Conservation (phyloP, 2,797 vertebrate species). For the Sternotherus odoratus region DNA sequence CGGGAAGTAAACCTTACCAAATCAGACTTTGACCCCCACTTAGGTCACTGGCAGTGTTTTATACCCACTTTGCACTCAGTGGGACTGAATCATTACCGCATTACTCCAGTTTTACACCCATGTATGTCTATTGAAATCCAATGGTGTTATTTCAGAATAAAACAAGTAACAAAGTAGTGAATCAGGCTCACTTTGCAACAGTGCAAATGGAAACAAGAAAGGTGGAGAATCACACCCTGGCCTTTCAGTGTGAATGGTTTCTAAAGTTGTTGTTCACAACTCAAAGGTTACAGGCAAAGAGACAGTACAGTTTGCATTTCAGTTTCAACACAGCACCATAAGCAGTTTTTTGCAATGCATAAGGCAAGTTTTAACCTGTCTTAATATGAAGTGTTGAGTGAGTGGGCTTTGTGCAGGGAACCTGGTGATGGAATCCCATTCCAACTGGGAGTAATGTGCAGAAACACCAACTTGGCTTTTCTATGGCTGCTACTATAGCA, state of each 20-base stretch:
- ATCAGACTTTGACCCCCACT: background rate
- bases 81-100: background rate
- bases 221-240: background rate
- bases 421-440: background rate
- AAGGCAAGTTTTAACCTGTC: fast-evolving
- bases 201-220: background rate
- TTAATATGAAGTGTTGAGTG: background rate
- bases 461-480: background rate
- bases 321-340: background rate
- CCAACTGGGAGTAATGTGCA: background rate
- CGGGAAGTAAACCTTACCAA: background rate
- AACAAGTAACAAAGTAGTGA: background rate
- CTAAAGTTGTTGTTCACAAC: background rate
- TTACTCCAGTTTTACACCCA: background rate
- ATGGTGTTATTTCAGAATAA: background rate
- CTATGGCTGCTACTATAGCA: fast-evolving
- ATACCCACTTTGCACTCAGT: background rate
- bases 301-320: background rate
- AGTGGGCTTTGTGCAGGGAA: background rate
- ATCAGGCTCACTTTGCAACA: background rate
- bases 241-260: background rate
- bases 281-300: background rate
- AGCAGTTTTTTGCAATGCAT: background rate
- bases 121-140: background rate
- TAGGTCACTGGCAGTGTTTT: background rate